Conservation (phyloP, 2,888 invertebrate genomes). For the Calameuta filiformis region DNA sequence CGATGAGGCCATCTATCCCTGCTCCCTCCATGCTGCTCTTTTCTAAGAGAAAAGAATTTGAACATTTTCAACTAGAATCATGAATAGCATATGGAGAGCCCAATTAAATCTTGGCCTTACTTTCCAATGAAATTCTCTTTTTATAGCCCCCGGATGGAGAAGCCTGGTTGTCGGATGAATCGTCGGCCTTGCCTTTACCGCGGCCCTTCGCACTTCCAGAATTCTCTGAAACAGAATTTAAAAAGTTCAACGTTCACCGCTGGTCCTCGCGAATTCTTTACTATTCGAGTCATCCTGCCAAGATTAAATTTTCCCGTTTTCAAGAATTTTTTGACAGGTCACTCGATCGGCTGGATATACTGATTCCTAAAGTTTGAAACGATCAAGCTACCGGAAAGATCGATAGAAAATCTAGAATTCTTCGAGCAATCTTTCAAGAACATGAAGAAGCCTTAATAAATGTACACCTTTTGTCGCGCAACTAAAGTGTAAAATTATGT, state of each 20-base stretch:
- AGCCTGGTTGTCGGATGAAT: slow-evolving; percentile 51
- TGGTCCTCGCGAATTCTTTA: not conserved
- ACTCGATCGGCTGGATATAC: too few relatives aligned
- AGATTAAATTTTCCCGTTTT: too few relatives aligned
- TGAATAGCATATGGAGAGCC: not conserved
- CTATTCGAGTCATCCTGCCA: too few relatives aligned
- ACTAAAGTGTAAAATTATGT: not conserved
- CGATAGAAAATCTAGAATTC: too few relatives aligned
- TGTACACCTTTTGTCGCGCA: not conserved
- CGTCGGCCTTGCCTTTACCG: slow-evolving; percentile 54
- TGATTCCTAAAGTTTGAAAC: too few relatives aligned
- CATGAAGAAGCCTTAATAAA: not conserved
- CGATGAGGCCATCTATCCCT: slow-evolving; percentile 38
- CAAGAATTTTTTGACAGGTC: too few relatives aligned
- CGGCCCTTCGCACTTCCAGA: slow-evolving; percentile 41
- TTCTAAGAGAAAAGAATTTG: slow-evolving; percentile 36
- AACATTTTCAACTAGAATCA: not conserved
- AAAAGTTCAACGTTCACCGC: too few relatives aligned
- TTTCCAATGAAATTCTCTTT: slow-evolving; percentile 53
- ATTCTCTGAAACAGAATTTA: slow-evolving; percentile 47
- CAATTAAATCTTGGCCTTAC: slow-evolving; percentile 37
- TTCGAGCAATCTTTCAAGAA: too few relatives aligned
- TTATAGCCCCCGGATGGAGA: slow-evolving; percentile 42
- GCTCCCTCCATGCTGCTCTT: slow-evolving; percentile 38
- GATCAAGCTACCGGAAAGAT: too few relatives aligned